Evolutionary conservation across 1,140 invertebrate species (phyloP).

Genomic region (Chrysomallon squamiferum): DNA sequence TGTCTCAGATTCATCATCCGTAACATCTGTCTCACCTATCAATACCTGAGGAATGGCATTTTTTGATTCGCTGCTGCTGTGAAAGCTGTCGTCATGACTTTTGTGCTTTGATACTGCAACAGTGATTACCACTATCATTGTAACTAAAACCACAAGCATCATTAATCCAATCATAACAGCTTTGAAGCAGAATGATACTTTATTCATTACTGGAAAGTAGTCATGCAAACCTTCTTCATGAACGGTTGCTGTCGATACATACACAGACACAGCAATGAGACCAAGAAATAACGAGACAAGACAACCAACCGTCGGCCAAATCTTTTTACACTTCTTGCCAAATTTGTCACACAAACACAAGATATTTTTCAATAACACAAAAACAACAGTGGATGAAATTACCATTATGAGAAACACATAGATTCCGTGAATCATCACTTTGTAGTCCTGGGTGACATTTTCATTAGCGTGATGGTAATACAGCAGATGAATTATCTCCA

Average conservation of each 20-base stretch:
- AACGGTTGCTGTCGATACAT: background rate
- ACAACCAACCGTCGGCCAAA: slow-evolving; percentile 15
- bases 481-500: slow-evolving; percentile 45
- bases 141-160: background rate
- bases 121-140: background rate
- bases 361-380: slow-evolving; percentile 17
- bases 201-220: background rate
- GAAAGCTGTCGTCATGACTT: slow-evolving; percentile 9
- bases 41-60: slow-evolving; percentile 37
- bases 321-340: background rate
- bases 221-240: background rate
- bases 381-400: slow-evolving; percentile 19
- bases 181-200: background rate
- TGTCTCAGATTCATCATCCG: slow-evolving; percentile 6
- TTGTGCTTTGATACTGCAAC: background rate
- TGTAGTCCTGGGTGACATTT: slow-evolving; percentile 22
- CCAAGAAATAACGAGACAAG: slow-evolving; percentile 7
- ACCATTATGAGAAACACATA: slow-evolving; percentile 42
- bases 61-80: slow-evolving; percentile 15
- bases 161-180: background rate
- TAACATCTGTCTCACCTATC: slow-evolving; percentile 24
- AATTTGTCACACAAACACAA: slow-evolving; percentile 11
- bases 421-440: slow-evolving; percentile 32
- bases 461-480: slow-evolving; percentile 30
- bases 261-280: slow-evolving; percentile 5